A percentile compares a stretch with the other conserved stretches of the same genome.
phyloP scores from a whole-genome alignment of 2,888 invertebrate species.

The Dyspetes luteomarginatus region DNA sequence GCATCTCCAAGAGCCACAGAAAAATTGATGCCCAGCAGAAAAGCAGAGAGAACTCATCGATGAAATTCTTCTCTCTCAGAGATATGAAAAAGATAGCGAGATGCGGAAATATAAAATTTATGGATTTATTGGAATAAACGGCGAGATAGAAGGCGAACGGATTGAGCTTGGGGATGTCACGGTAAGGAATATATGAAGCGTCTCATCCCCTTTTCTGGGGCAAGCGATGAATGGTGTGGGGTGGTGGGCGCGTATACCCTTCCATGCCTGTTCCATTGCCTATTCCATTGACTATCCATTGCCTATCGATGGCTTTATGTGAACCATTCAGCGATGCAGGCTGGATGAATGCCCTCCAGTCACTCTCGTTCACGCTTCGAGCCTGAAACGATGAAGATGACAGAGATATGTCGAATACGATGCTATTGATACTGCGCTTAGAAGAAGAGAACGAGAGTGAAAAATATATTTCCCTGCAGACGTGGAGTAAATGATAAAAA shows the following conservation, averaged over 20 bases:
- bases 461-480: not conserved
- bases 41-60: not conserved
- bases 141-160: slow-evolving; percentile 44
- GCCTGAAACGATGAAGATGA: slow-evolving; percentile 11
- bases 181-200: slow-evolving; percentile 44
- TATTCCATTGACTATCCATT: slow-evolving; percentile 59
- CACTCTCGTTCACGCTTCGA: slow-evolving; percentile 6
- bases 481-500: slow-evolving; percentile 20
- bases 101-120: slow-evolving; percentile 35
- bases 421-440: not conserved
- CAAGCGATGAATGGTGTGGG: slow-evolving; percentile 37
- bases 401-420: not conserved
- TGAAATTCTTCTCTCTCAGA: not conserved
- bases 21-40: not conserved
- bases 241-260: too few species aligned
- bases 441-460: not conserved
- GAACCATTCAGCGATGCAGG: slow-evolving; percentile 69
- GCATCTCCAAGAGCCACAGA: not conserved
- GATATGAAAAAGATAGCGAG: slow-evolving; percentile 4
- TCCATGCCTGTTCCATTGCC: too few species aligned
- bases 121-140: slow-evolving; percentile 65
- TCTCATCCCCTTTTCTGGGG: slow-evolving; percentile 28
- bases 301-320: slow-evolving; percentile 68
- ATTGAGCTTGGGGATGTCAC: slow-evolving; percentile 19
- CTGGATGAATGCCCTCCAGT: slow-evolving; percentile 64